Conservation (phyloP, 1,140 invertebrate species). For the Drosophila simulans region DNA sequence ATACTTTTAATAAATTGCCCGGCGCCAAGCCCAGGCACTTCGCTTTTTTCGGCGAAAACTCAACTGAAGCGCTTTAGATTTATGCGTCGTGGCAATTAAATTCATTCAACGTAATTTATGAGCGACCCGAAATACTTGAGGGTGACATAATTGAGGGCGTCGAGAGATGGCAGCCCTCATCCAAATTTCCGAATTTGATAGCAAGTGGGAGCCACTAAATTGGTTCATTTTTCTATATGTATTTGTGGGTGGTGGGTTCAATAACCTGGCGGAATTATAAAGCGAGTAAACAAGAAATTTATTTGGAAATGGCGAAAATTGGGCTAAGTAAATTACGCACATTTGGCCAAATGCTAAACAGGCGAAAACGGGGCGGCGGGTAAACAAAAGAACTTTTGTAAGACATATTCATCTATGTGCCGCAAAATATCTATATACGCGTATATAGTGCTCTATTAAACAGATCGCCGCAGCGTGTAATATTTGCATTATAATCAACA, state of each 20-base stretch:
- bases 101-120: slow-evolving; percentile 80
- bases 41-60: slow-evolving; percentile 68
- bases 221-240: background rate
- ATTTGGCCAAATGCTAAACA: slow-evolving; percentile 66
- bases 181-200: background rate
- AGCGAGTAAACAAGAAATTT: slow-evolving; percentile 53
- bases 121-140: slow-evolving; percentile 51
- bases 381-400: slow-evolving; percentile 72
- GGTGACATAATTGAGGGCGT: slow-evolving; percentile 73
- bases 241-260: slow-evolving; percentile 41
- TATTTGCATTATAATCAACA: slow-evolving; percentile 79
- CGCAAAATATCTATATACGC: slow-evolving; percentile 20
- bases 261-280: slow-evolving; percentile 50
- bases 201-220: slow-evolving; percentile 17
- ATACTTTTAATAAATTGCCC: slow-evolving; percentile 75
- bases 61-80: slow-evolving; percentile 81
- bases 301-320: slow-evolving; percentile 45
- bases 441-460: slow-evolving; percentile 27
- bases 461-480: slow-evolving; percentile 66
- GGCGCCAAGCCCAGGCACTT: slow-evolving; percentile 72
- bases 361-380: slow-evolving; percentile 18
- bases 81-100: slow-evolving; percentile 77
- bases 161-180: slow-evolving; percentile 15
- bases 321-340: slow-evolving; percentile 77
- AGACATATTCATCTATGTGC: slow-evolving; percentile 29